Evolutionary conservation across 37 sponge, comb jelly and placozoan genomes (phyloP).

Genomic region (Ianthella basta): DNA sequence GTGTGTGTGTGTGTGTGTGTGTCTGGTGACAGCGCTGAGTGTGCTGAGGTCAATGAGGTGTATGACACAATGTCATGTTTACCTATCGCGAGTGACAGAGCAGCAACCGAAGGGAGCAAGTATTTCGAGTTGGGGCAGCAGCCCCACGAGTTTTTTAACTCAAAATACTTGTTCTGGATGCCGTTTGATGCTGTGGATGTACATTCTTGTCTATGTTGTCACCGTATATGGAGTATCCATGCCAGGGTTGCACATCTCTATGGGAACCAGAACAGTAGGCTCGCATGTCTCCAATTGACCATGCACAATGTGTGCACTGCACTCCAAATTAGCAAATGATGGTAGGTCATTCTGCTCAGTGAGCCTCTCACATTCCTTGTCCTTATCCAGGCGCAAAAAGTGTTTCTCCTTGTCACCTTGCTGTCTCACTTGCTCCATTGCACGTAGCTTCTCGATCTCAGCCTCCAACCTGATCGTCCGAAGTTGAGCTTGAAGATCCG

Average conservation of each 20-base stretch:
- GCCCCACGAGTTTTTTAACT: too few species aligned
- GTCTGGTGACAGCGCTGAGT: too few species aligned
- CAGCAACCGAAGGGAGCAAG: too few species aligned
- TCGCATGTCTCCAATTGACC: not conserved
- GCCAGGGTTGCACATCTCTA: slow-evolving; percentile 10
- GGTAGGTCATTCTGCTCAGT: not conserved
- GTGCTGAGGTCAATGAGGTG: too few species aligned
- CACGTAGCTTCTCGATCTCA: not conserved
- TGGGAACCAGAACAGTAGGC: not conserved
- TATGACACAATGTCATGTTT: too few species aligned
- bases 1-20: too few species aligned
- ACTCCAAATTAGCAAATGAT: slow-evolving; percentile 19
- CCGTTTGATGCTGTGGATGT: slow-evolving; percentile 23
- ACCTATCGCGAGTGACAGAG: too few species aligned
- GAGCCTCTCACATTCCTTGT: not conserved
- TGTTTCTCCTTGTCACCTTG: not conserved
- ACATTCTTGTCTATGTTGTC: slow-evolving; percentile 29
- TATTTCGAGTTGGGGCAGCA: too few species aligned
- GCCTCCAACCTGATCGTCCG: not conserved
- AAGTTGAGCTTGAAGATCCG: not conserved
- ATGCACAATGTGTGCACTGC: slow-evolving; percentile 8
- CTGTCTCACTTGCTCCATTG: slow-evolving; percentile 7
- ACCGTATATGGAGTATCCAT: slow-evolving; percentile 27
- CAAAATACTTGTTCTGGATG: not conserved
- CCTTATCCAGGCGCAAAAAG: not conserved